Evolutionary conservation across 2,888 invertebrate genomes (phyloP).

Genomic region (Polymixis flavicincta): DNA sequence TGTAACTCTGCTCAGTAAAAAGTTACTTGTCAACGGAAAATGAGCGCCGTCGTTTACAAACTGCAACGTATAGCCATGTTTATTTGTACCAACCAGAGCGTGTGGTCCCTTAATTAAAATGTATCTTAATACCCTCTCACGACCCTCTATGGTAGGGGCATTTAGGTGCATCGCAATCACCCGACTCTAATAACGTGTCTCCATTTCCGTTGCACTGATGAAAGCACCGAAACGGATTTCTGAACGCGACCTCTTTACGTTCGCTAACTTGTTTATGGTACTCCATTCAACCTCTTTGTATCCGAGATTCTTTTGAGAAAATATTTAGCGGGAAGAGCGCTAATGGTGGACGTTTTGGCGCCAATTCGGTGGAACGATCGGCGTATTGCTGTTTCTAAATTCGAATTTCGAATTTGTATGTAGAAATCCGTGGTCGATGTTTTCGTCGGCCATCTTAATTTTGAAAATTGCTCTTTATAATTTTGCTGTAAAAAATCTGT

Average conservation of each 20-base stretch:
- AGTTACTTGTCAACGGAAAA: neutral
- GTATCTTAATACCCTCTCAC: neutral
- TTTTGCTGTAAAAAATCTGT: neutral
- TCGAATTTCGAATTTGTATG: conserved; percentile 37
- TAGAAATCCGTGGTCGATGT: conserved; percentile 5
- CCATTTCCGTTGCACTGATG: conserved; percentile 71
- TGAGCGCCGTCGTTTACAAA: neutral
- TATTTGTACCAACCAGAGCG: neutral
- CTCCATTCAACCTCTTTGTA: conserved; percentile 65
- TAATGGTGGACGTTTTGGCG: conserved; percentile 64
- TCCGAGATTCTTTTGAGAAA: conserved; percentile 59
- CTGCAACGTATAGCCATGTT: neutral
- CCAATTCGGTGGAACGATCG: conserved; percentile 66
- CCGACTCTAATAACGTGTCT: conserved; percentile 63
- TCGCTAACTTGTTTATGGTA: conserved; percentile 66
- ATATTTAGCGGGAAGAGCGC: conserved; percentile 60
- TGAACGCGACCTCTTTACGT: conserved; percentile 65
- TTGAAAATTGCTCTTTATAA: neutral
- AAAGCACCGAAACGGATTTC: conserved; percentile 66
- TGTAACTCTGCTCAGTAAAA: neutral
- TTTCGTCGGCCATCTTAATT: neutral
- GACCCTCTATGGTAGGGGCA: conserved; percentile 37
- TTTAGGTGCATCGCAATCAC: conserved; percentile 63
- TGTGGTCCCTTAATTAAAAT: conserved; percentile 20
- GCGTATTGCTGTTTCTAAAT: conserved; percentile 41